Conservation (phyloP, 2,888 invertebrate genomes). For the Atethmia centrago region DNA sequence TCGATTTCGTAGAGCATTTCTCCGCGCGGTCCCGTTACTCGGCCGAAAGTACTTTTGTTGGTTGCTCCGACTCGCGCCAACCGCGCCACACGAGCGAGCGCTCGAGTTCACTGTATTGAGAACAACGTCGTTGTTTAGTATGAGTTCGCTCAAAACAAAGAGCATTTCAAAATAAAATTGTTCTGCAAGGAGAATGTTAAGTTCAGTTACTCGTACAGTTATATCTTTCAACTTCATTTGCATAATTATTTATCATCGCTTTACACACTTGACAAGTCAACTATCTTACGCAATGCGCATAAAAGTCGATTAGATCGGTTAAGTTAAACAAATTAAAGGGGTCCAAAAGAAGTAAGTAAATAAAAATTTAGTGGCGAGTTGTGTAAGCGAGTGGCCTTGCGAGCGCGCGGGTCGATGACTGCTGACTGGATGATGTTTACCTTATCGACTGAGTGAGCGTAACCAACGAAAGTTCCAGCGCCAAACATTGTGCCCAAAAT, state of each 20-base stretch:
- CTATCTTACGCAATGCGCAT: conserved; percentile 37
- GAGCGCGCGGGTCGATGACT: conserved; percentile 85
- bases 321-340: conserved; percentile 62
- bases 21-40: conserved; percentile 88
- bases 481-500: conserved; percentile 73
- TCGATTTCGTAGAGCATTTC: conserved; percentile 91
- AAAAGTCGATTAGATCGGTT: conserved; percentile 44
- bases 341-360: conserved; percentile 71
- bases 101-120: conserved; percentile 87
- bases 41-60: conserved; percentile 90
- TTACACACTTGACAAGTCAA: conserved; percentile 22
- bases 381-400: conserved; percentile 88
- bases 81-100: conserved; percentile 79
- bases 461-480: conserved; percentile 81
- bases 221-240: conserved; percentile 65
- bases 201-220: conserved; percentile 72
- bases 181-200: conserved; percentile 63
- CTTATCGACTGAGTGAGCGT: conserved; percentile 83
- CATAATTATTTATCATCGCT: conserved; percentile 65
- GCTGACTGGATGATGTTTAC: conserved; percentile 84
- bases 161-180: conserved; percentile 78
- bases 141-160: conserved; percentile 82
- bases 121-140: conserved; percentile 80
- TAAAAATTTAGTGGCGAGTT: conserved; percentile 80
- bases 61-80: conserved; percentile 69